phyloP scores from a whole-genome alignment of 2,797 vertebrate genomes.

The Sphaeramia orbicularis region DNA sequence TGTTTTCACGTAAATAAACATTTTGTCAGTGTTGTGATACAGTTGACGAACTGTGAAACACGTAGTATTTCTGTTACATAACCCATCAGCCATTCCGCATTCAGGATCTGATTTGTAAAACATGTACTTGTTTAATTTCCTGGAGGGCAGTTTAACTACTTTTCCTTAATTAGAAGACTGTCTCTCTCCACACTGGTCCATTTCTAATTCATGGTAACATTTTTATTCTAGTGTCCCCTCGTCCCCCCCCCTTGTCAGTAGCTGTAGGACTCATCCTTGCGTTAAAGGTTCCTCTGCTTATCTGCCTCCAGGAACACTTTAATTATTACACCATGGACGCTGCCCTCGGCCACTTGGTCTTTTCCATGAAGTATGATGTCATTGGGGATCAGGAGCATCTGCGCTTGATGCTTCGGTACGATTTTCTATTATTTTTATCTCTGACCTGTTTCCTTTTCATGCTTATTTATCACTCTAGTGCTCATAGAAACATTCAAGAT shows the following conservation, averaged over 20 bases:
- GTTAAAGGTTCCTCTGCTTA: constrained; percentile 44
- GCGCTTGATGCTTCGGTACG: constrained; percentile 92
- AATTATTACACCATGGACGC: constrained; percentile 97
- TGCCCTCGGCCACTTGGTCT: constrained; percentile 93
- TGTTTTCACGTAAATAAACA: no score
- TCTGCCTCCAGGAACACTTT: constrained; percentile 93
- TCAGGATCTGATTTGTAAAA: neutral
- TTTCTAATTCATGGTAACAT: constrained; percentile 15
- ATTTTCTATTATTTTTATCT: constrained; percentile 37
- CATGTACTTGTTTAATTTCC: constrained; percentile 8
- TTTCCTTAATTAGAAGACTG: constrained; percentile 23
- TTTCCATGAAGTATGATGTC: constrained; percentile 97
- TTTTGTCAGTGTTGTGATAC: neutral
- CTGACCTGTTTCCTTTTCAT: constrained; percentile 15
- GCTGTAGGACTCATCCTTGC: constrained; percentile 23
- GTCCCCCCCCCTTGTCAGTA: constrained; percentile 12
- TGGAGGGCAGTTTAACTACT: neutral
- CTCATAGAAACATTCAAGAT: neutral
- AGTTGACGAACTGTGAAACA: neutral
- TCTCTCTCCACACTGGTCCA: neutral
- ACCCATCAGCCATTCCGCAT: neutral
- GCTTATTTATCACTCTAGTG: neutral
- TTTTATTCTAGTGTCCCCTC: constrained; percentile 31
- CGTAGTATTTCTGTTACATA: neutral
- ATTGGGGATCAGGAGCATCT: constrained; percentile 97